A percentile compares a stretch with the other conserved stretches of the same genome.
Conservation (phyloP, 2,797 vertebrate species). For the Platalea minor region DNA sequence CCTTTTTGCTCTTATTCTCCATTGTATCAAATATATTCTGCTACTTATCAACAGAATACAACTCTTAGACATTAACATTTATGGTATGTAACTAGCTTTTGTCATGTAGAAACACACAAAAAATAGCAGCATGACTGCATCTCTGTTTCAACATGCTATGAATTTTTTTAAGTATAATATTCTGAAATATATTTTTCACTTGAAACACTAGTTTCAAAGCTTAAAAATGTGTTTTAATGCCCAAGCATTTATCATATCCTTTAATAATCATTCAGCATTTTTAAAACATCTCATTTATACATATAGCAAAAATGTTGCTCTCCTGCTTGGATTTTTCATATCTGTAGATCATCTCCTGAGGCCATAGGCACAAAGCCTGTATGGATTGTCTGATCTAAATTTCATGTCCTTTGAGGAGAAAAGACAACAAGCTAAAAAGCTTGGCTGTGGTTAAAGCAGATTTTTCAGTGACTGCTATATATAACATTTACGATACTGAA, state of each 20-base stretch:
- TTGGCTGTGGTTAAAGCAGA: neutral
- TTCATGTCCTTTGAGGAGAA: neutral
- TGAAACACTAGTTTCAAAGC: neutral
- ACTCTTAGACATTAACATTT: neutral
- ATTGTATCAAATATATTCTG: neutral
- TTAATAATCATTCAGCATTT: neutral
- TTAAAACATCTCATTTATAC: neutral
- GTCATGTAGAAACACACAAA: neutral
- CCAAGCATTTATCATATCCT: neutral
- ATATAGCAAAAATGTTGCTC: neutral
- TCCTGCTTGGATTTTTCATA: neutral
- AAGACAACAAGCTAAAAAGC: neutral
- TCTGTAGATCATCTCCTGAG: neutral
- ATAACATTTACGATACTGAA: neutral
- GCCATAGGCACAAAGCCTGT: neutral
- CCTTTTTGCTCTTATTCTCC: neutral
- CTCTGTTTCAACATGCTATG: neutral
- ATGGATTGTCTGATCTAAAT: neutral
- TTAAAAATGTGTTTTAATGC: neutral
- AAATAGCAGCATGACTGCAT: neutral
- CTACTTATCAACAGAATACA: neutral
- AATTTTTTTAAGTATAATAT: neutral
- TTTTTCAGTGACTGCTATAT: neutral
- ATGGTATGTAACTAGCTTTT: neutral
- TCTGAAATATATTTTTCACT: neutral